Evolutionary conservation across 2,888 invertebrate species (phyloP), one percentile per base, ranked within the genome.

Genomic region (Hirtodrosophila trivittata): DNA sequence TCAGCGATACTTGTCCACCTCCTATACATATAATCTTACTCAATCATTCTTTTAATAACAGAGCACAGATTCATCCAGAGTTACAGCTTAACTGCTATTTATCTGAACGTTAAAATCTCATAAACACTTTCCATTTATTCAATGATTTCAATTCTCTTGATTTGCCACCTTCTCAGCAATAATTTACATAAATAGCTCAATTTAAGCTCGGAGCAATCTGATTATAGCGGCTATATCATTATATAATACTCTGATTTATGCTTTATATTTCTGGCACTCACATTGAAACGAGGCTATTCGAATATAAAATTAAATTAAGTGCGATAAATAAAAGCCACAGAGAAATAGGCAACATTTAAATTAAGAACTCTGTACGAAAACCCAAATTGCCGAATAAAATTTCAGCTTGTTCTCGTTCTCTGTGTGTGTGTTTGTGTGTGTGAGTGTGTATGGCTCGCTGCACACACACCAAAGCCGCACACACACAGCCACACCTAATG

Each of bases 261-360:
- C 7, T 30, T n/a, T 28, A 1, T n/a, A 1, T 28, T 5, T 28
- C 28, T 28, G 7, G 13, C 18, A 38, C 16, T 14, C 26, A 5
- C 4, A 13, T 12, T 4, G 3, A 42, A 54, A 47, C 47, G 25
- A 57, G 46, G 55, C 38, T 26, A 28, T 52, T 56, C 16, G 37
- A 46, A 42, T 3, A 45, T 8, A 33, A 63, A 57, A 69, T 63
- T 37, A 58, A 52, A 51, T 74, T 58, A 55, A 73, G 43, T 49
- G 55, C 43, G 13, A 18, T 21, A 51, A 54, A 68, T 49, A 57
- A 63, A 46, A 57, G 28, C 30, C 45, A 46, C 50, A 72, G 42
- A 60, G 9, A 46, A n/a, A 30, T 33, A 21, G 66, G 55, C 47
- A 72, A 37, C 60, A 72, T 72, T 56, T 16, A 62, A 70, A 56